phyloP scores from a whole-genome alignment of 2,797 vertebrate species.

The Myiotriccus ornatus region DNA sequence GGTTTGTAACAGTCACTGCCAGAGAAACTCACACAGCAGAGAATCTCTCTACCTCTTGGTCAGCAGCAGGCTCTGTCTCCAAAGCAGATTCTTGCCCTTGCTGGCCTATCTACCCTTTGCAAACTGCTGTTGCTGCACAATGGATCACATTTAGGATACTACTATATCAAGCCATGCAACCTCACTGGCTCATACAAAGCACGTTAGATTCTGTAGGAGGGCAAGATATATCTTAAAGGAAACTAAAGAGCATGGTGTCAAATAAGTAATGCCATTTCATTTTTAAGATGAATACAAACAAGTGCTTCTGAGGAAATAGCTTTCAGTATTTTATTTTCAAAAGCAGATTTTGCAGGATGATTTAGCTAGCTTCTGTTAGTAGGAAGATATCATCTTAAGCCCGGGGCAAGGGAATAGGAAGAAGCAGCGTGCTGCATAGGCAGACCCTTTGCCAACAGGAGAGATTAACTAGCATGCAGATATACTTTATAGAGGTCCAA shows the following conservation, averaged over 20 bases:
- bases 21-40: neutral
- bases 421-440: neutral
- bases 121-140: neutral
- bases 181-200: neutral
- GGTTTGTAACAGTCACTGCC: neutral
- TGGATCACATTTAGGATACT: neutral
- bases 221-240: neutral
- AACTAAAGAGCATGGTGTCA: neutral
- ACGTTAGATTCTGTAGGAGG: neutral
- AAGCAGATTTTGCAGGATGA: neutral
- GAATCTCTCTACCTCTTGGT: neutral
- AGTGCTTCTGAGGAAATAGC: neutral
- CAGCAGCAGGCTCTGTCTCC: neutral
- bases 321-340: neutral
- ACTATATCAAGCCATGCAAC: neutral
- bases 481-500: constrained; percentile 32
- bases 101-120: neutral
- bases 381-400: neutral
- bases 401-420: neutral
- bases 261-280: neutral
- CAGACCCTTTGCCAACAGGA: constrained; percentile 3
- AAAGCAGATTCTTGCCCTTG: neutral
- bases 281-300: neutral
- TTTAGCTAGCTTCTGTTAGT: neutral
- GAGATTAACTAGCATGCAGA: constrained; percentile 41